phyloP scores from a whole-genome alignment of 1,140 invertebrate species.

The Triops cancriformis region DNA sequence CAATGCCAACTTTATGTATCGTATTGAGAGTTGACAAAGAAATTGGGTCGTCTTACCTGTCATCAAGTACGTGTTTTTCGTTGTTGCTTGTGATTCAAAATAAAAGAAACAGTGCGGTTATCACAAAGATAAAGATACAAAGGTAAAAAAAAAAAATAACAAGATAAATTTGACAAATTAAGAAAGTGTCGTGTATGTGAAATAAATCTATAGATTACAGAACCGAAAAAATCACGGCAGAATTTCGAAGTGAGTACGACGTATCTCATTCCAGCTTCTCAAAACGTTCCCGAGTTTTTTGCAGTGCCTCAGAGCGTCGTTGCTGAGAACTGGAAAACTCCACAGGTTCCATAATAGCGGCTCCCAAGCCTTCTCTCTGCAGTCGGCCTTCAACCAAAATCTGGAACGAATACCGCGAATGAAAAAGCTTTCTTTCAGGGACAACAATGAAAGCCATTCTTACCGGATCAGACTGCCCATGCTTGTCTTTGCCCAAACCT shows the following conservation, averaged over 20 bases:
- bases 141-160: background rate
- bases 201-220: background rate
- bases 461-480: conserved; percentile 69
- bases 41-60: conserved; percentile 13
- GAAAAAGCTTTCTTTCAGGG: background rate
- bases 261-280: background rate
- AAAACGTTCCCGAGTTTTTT: conserved; percentile 24
- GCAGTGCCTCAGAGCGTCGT: conserved; percentile 16
- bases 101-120: background rate
- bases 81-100: background rate
- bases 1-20: background rate
- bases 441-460: conserved; percentile 37
- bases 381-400: background rate
- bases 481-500: conserved; percentile 58
- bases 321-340: conserved; percentile 3
- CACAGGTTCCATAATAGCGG: conserved; percentile 24
- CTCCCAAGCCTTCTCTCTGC: background rate
- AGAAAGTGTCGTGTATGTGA: background rate
- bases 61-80: background rate
- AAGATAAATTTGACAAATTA: background rate
- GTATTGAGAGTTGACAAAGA: conserved; percentile 3
- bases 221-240: background rate
- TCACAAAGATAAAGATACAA: background rate
- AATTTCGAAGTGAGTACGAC: background rate
- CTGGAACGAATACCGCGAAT: background rate